Evolutionary conservation across 2,797 vertebrate species (phyloP).

Genomic region (Sparus aurata): DNA sequence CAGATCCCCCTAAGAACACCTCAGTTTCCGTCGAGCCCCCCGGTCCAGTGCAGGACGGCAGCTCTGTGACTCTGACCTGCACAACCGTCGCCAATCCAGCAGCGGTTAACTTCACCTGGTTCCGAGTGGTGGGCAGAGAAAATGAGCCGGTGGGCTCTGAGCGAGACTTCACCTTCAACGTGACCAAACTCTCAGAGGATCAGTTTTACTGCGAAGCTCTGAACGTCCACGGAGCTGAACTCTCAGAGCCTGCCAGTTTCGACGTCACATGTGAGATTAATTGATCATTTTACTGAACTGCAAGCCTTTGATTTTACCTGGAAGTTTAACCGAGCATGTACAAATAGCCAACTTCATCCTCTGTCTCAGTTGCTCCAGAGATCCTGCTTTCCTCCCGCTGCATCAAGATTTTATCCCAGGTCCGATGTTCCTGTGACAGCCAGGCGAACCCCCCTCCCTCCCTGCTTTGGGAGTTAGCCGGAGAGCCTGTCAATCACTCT

Average conservation of each 20-base stretch:
- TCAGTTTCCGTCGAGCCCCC: slow-evolving; percentile 45
- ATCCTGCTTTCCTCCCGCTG: slow-evolving; percentile 77
- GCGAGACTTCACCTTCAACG: slow-evolving; percentile 66
- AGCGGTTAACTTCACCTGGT: slow-evolving; percentile 70
- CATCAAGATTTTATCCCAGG: slow-evolving; percentile 47
- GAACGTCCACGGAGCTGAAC: slow-evolving; percentile 71
- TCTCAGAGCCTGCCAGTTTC: slow-evolving; percentile 48
- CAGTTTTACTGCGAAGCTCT: slow-evolving; percentile 69
- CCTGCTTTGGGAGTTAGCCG: slow-evolving; percentile 76
- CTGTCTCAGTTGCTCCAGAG: slow-evolving; percentile 73
- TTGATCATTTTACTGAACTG: background rate
- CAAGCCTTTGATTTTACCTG: background rate
- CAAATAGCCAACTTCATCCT: slow-evolving; percentile 3
- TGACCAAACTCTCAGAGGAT: slow-evolving; percentile 70
- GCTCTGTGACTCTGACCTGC: slow-evolving; percentile 78
- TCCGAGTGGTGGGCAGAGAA: slow-evolving; percentile 42
- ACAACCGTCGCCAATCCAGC: slow-evolving; percentile 61
- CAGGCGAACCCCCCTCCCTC: slow-evolving; percentile 79
- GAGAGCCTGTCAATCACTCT: slow-evolving; percentile 66
- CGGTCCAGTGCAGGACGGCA: slow-evolving; percentile 66
- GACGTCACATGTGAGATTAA: slow-evolving; percentile 75
- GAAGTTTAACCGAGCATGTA: background rate
- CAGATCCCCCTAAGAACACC: slow-evolving; percentile 78
- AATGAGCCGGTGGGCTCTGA: slow-evolving; percentile 57
- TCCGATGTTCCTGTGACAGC: slow-evolving; percentile 77